Percentiles rank a stretch among this genome's conserved stretches.
Conservation (phyloP, 2,888 invertebrate genomes). For the Ctena decussata region DNA sequence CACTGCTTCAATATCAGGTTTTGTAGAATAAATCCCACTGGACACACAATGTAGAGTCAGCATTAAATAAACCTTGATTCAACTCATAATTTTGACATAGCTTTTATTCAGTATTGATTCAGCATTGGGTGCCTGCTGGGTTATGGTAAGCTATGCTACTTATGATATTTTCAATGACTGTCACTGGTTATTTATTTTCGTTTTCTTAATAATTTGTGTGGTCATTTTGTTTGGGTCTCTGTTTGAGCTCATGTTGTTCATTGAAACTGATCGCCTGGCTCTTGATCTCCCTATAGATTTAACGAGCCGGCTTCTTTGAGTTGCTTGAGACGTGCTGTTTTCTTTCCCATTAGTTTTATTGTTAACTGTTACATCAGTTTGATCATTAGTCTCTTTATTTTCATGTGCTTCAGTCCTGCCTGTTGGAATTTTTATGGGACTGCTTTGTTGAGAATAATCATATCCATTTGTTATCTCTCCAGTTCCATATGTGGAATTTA, state of each 20-base stretch:
- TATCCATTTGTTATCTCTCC: background rate
- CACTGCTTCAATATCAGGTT: no score
- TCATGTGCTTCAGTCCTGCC: background rate
- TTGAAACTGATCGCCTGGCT: conserved; percentile 46
- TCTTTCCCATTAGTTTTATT: background rate
- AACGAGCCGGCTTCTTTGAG: background rate
- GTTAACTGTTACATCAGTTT: background rate
- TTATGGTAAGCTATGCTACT: no score
- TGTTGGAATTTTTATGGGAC: background rate
- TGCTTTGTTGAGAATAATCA: background rate
- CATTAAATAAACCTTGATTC: no score
- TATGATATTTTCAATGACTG: no score
- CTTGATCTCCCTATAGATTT: conserved; percentile 34
- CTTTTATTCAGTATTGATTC: no score
- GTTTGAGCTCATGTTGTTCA: conserved; percentile 38
- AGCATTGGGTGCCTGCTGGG: no score
- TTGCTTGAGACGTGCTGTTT: conserved; percentile 1
- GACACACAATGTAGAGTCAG: no score
- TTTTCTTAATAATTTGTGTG: conserved; percentile 57
- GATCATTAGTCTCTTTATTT: background rate
- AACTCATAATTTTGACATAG: no score
- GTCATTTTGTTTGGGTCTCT: conserved; percentile 61
- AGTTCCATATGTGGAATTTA: background rate
- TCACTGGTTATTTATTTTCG: background rate
- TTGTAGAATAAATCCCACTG: no score